phyloP scores from a whole-genome alignment of 2,888 invertebrate species.

The Iphiclides podalirius region DNA sequence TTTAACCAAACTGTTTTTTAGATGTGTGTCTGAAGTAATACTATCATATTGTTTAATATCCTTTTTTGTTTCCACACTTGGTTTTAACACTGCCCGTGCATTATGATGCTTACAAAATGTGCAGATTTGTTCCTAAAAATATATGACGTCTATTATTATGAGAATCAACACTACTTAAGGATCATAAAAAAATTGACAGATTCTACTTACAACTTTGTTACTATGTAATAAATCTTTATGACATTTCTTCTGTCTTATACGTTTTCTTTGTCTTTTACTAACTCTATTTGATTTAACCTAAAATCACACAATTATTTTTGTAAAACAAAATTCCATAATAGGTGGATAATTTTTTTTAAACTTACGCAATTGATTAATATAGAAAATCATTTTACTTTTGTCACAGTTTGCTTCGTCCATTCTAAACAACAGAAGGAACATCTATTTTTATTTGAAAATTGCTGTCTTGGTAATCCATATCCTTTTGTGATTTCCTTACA shows the following conservation, averaged over 20 bases:
- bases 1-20: constrained; percentile 10
- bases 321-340: no score
- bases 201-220: constrained; percentile 55
- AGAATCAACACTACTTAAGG: no score
- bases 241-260: constrained; percentile 36
- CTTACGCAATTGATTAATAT: background rate
- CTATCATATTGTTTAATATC: constrained; percentile 13
- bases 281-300: constrained; percentile 51
- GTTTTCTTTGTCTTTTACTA: constrained; percentile 47
- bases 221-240: constrained; percentile 40
- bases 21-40: constrained; percentile 21
- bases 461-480: constrained; percentile 53
- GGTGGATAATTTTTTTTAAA: no score
- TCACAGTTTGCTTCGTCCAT: constrained; percentile 47
- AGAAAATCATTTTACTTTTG: constrained; percentile 43
- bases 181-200: no score
- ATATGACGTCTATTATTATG: background rate
- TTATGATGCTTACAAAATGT: constrained; percentile 52
- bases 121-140: constrained; percentile 58
- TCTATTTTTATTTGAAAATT: constrained; percentile 52
- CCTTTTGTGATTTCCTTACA: constrained; percentile 54
- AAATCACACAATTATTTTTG: constrained; percentile 26
- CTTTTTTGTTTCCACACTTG: constrained; percentile 31
- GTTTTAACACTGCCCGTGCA: constrained; percentile 40
- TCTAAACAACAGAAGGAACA: constrained; percentile 60